Base-by-base conservation (phyloP, 2,888 invertebrate genomes). In the Eurytoma adleriae region DNA sequence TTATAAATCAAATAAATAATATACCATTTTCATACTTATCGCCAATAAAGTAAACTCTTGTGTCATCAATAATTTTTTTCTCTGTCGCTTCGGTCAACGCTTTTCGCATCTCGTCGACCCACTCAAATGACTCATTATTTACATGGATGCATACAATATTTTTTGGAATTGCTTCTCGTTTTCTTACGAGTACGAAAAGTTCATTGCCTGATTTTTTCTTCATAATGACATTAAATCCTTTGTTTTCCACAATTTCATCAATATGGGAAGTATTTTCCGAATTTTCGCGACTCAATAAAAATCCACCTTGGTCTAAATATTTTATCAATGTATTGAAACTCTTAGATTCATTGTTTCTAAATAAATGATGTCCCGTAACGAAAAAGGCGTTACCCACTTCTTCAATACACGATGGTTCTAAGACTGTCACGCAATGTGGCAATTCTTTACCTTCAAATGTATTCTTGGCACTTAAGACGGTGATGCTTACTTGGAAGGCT, bases 401-500 rank as follows among this genome's bases (percentile, higher is more conserved):
- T 0, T 90, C 85, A 0, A 95, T 67, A 85, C 94, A 94, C 82
- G 93, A 94, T 76, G 77, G 50, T 12, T 95, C 93, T 83, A 94
- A 93, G 0, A 95, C 91, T 2, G 92, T 92, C 0, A 95, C 91
- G 54, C 91, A 90, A 0, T 90, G 84, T 0, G 93, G 91, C 12
- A 72, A 57, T 5, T 92, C 87, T 1, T 92, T 91, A 66, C 93
- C 81, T 68, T 84, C n/a, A n/a, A n/a, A n/a, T n/a, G n/a, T n/a
- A n/a, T n/a, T 84, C 3, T 85, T 73, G 3, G 88, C 75, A 10
- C 86, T 83, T 2, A 95, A 87, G 0, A 96, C 89, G 72, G 92
- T 91, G 0, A 95, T 91, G 69, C 95, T 94, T 0, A 95, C 93
- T 85, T 95, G 94, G 3, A 95, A 92, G 16, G 95, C 88, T 0